These are phyloP conservation scores for Tachystola acroxantha DNA, from an alignment of 2,888 invertebrate genomes.

Conservation along the genomic window DNA sequence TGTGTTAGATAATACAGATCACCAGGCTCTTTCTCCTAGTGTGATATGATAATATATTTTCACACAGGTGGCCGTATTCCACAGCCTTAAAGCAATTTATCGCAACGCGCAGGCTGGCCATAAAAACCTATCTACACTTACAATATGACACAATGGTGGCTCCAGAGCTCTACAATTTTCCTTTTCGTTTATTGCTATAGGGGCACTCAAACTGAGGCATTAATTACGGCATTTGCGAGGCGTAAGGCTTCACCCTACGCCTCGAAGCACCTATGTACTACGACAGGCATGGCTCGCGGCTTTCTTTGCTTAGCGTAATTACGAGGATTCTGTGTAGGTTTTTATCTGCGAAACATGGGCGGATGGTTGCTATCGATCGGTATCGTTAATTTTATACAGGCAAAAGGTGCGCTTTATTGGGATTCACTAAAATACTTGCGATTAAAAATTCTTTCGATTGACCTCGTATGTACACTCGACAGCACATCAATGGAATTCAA, in stretches of 20 bases:
- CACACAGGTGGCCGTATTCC: too few species aligned
- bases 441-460: too few species aligned
- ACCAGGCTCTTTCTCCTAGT: too few species aligned
- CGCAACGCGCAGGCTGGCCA: constrained; percentile 1
- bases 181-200: constrained; percentile 33
- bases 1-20: too few species aligned
- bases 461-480: too few species aligned
- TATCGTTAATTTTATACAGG: too few species aligned
- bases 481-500: too few species aligned
- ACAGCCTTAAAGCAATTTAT: constrained; percentile 7
- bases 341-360: too few species aligned
- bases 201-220: constrained; percentile 27
- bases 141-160: constrained; percentile 4
- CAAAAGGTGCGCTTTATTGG: too few species aligned
- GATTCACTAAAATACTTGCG: too few species aligned
- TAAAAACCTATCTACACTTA: constrained; percentile 4
- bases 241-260: constrained; percentile 8
- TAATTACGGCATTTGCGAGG: constrained; percentile 31
- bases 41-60: too few species aligned
- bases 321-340: neutral
- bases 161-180: constrained; percentile 29
- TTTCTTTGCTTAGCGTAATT: neutral
- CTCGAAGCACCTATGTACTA: neutral
- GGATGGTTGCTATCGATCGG: too few species aligned
- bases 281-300: neutral